Conservation (phyloP, 2,888 invertebrate species). For the Leucophora obtusa region DNA sequence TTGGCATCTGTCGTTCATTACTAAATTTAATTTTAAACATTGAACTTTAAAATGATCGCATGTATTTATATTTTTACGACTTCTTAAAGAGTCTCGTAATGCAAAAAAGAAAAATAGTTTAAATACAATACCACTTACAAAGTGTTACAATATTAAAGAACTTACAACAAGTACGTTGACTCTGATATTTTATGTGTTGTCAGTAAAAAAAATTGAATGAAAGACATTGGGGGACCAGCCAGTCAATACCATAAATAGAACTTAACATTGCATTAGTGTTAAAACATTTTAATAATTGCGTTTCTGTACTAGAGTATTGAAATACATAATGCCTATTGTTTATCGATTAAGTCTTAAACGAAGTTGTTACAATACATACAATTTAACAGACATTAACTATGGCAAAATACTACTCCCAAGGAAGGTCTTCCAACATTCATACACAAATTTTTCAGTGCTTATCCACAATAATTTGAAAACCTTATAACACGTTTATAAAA, state of each 20-base stretch:
- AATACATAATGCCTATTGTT: constrained; percentile 46
- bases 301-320: constrained; percentile 24
- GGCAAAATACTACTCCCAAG: background rate
- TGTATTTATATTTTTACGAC: constrained; percentile 17
- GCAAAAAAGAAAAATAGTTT: background rate
- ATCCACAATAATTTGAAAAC: too few species aligned
- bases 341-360: constrained; percentile 45
- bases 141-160: background rate
- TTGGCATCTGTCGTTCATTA: background rate
- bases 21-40: constrained; percentile 46
- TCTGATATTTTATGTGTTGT: background rate
- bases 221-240: background rate
- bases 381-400: constrained; percentile 14
- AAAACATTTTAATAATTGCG: constrained; percentile 10
- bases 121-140: constrained; percentile 1
- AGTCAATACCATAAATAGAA: background rate
- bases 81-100: constrained; percentile 7
- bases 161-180: background rate
- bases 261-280: background rate
- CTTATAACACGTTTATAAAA: too few species aligned
- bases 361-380: constrained; percentile 28
- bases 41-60: constrained; percentile 51
- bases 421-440: background rate
- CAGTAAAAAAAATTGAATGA: background rate
- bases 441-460: too few species aligned